Conservation (phyloP, 2,888 invertebrate genomes). For the Cyclophora albipunctata region DNA sequence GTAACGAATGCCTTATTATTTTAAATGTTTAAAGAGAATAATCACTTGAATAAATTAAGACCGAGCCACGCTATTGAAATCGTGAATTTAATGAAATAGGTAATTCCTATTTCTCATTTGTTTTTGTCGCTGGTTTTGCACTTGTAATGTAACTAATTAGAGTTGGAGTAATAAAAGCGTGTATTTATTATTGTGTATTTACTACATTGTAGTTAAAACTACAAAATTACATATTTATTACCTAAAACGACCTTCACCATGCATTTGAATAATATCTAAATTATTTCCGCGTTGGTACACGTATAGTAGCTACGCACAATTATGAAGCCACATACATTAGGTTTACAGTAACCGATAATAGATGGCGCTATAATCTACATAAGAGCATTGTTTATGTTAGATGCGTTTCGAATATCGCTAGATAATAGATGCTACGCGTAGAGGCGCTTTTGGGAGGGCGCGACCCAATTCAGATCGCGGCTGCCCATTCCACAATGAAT, state of each 20-base stretch:
- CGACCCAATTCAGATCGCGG: constrained; percentile 64
- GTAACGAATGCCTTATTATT: too few species aligned
- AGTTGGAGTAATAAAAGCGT: too few species aligned
- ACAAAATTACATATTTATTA: background rate
- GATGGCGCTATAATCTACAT: constrained; percentile 23
- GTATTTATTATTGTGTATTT: too few species aligned
- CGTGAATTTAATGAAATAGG: too few species aligned
- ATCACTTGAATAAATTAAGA: too few species aligned
- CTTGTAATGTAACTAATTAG: too few species aligned
- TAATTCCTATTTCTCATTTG: too few species aligned
- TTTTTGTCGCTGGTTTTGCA: too few species aligned
- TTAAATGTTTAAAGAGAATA: too few species aligned
- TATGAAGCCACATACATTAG: constrained; percentile 6
- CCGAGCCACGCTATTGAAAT: too few species aligned
- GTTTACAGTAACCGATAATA: constrained; percentile 15
- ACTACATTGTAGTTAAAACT: too few species aligned
- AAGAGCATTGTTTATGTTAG: constrained; percentile 12
- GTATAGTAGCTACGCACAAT: constrained; percentile 30
- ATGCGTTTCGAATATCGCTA: constrained; percentile 49
- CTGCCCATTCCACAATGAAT: constrained; percentile 69
- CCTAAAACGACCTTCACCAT: constrained; percentile 49
- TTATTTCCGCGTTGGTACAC: constrained; percentile 46
- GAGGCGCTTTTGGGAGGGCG: constrained; percentile 63
- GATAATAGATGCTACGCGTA: constrained; percentile 55
- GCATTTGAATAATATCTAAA: constrained; percentile 37